Percentiles rank a stretch among this genome's conserved stretches.
Evolutionary conservation across 2,113 vertebrate genomes (phyloP).

Genomic region (Xerus inauris): DNA sequence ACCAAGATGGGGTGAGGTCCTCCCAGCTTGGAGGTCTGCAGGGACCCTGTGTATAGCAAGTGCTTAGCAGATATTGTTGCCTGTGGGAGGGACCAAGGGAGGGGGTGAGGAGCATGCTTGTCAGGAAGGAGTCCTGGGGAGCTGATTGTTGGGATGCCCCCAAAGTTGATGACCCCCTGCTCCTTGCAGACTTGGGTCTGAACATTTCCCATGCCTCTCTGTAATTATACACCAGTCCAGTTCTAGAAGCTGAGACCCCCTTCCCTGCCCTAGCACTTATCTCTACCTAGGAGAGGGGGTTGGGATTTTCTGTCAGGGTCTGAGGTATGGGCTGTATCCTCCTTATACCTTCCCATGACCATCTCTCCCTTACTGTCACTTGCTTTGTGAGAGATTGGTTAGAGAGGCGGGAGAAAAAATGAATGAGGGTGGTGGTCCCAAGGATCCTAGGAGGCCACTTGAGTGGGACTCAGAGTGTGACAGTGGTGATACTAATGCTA

Average conservation of each 20-base stretch:
- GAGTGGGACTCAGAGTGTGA: background rate
- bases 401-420: constrained; percentile 36
- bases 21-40: constrained; percentile 23
- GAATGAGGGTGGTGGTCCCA: background rate
- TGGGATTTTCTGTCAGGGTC: constrained; percentile 39
- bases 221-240: constrained; percentile 22
- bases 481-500: background rate
- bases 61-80: constrained; percentile 26
- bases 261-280: background rate
- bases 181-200: background rate
- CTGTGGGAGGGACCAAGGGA: background rate
- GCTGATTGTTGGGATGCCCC: background rate
- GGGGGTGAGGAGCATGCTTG: background rate
- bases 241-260: background rate
- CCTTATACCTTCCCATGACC: background rate
- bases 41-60: constrained; percentile 4
- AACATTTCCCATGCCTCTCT: background rate
- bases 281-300: background rate
- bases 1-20: background rate
- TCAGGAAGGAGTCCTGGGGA: constrained; percentile 41
- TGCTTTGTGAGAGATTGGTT: background rate
- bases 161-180: constrained; percentile 6
- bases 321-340: background rate
- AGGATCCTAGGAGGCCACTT: background rate
- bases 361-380: constrained; percentile 13